Base-by-base conservation (phyloP, 2,797 vertebrate species). In the Rhyacichthys aspro region DNA sequence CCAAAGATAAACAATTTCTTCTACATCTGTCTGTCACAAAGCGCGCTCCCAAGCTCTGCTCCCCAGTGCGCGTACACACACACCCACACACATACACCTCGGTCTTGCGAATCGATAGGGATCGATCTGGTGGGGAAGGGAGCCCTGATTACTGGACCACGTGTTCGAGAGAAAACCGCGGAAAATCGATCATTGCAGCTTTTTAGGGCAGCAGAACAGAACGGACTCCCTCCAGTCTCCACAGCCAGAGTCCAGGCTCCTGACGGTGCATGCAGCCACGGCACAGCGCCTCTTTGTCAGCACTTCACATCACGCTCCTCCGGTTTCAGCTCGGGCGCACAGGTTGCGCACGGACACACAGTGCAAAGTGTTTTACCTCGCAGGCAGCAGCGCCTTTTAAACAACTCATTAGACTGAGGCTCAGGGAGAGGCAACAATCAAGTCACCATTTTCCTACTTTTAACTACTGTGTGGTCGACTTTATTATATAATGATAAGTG, bases 141-240 rank as follows among this genome's bases (percentile, higher is more conserved):
- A 91, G 90, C 90, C 92, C 91, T 93, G 92, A 93, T 93, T 93
- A 93, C 92, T 91, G 91, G 88, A 93, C 90, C 92, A 93, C 91
- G 92, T 93, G 92, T 87, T 90, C 91, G 72, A 85, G 90, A 93
- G 91, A 93, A 93, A 93, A 92, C 88, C 89, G 91, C 87, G 87
- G 90, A 91, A 93, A 93, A 93, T 93, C 92, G 92, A 93, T 93
- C 88, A 92, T 91, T 93, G 92, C 92, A 93, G 92, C 91, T 93
- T 93, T 90, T 93, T 93, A 92, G 91, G 88, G 90, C 90, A 91
- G 89, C 90, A 91, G 91, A 88, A 91, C 88, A 89, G 87, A 89
- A 89, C 86, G 90, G 86, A 90, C 86, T 89, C 81, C 82, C 82
- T 86, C 75, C 86, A 86, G 85, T 81, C 84, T 86, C 82, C 85